Evolutionary conservation across 2,888 invertebrate genomes (phyloP).

Genomic region (Acrocyrtus sp.): DNA sequence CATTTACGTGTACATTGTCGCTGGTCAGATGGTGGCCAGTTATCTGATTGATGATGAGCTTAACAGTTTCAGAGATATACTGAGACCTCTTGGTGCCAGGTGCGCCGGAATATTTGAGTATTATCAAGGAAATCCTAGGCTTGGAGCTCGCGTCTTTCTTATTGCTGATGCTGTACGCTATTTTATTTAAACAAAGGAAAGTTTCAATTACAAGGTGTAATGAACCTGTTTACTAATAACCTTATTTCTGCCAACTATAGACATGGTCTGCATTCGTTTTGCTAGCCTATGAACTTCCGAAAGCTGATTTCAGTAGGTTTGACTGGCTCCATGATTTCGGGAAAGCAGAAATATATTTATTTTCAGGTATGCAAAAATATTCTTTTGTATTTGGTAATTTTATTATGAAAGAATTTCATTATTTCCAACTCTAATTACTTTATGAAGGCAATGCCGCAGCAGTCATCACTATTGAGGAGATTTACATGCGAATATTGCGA

Average conservation of each 20-base stretch:
- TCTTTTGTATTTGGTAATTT: too few relatives aligned
- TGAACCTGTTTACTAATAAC: background rate
- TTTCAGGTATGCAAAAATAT: constrained; percentile 27
- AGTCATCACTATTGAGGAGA: constrained; percentile 30
- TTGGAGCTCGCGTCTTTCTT: constrained; percentile 17
- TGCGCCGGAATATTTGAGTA: constrained; percentile 24
- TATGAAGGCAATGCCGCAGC: constrained; percentile 26
- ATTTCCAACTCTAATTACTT: too few relatives aligned
- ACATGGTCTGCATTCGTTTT: constrained; percentile 29
- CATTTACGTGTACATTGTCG: constrained; percentile 32
- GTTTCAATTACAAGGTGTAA: background rate
- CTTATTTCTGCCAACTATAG: background rate
- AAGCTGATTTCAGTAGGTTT: constrained; percentile 32
- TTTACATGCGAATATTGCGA: constrained; percentile 40
- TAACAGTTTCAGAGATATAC: constrained; percentile 15
- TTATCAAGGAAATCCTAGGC: constrained; percentile 27
- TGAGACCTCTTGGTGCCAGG: constrained; percentile 29
- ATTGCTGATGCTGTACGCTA: constrained; percentile 31
- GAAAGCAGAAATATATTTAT: constrained; percentile 28
- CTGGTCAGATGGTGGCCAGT: constrained; percentile 29
- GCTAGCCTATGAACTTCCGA: constrained; percentile 15
- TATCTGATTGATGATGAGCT: constrained; percentile 30
- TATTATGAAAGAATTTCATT: too few relatives aligned
- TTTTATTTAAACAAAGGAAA: background rate
- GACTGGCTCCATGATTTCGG: constrained; percentile 36